A percentile compares a stretch with the other conserved stretches of the same genome.
Conservation (phyloP, 2,888 invertebrate genomes). For the Venustoraphidia nigricollis region DNA sequence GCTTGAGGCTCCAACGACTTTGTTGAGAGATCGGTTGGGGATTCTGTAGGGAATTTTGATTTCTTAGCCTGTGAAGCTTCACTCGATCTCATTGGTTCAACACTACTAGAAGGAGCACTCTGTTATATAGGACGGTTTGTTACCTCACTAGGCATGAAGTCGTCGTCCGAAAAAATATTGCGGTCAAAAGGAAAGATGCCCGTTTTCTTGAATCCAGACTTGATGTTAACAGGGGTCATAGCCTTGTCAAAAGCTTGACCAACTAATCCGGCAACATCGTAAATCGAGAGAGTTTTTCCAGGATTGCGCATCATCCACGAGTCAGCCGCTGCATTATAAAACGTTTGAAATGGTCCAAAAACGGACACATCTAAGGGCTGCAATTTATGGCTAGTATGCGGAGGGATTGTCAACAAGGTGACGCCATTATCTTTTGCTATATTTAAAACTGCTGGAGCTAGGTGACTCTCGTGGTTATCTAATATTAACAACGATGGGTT, state of each 20-base stretch:
- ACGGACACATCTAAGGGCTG: slow-evolving; percentile 26
- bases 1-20: too few species aligned
- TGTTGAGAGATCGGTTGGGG: too few species aligned
- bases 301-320: slow-evolving; percentile 22
- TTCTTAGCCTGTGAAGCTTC: too few species aligned
- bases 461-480: slow-evolving; percentile 23
- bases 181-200: too few species aligned
- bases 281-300: slow-evolving; percentile 23
- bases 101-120: too few species aligned
- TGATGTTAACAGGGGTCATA: slow-evolving; percentile 12
- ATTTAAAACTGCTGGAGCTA: slow-evolving; percentile 14
- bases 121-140: too few species aligned
- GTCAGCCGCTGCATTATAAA: slow-evolving; percentile 18
- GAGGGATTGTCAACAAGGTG: slow-evolving; percentile 22
- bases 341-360: slow-evolving; percentile 22
- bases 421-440: slow-evolving; percentile 22
- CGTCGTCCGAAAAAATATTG: too few species aligned
- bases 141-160: too few species aligned
- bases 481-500: slow-evolving; percentile 18
- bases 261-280: slow-evolving; percentile 18
- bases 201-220: slow-evolving; percentile 9
- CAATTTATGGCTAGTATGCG: slow-evolving; percentile 25
- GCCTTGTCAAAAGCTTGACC: slow-evolving; percentile 10
- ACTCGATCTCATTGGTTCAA: too few species aligned
- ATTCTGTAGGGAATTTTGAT: too few species aligned